Conservation (phyloP, 2,797 vertebrate species). For the Cyclura pinguis region DNA sequence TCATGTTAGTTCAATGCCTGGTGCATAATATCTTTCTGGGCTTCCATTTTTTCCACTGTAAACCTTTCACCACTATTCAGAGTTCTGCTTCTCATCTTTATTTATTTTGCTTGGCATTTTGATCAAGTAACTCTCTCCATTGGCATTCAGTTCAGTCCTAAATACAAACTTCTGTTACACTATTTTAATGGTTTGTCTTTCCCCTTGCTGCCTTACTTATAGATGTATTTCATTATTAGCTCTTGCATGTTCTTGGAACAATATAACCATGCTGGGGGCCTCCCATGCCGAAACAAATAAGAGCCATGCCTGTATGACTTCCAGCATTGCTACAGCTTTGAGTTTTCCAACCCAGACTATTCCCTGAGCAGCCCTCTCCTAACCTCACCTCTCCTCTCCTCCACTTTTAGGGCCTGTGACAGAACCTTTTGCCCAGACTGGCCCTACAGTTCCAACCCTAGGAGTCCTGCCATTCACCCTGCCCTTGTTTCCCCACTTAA, state of each 20-base stretch:
- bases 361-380: not conserved
- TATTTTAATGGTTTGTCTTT: not conserved
- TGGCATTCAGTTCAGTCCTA: not conserved
- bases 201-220: not conserved
- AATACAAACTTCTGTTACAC: not conserved
- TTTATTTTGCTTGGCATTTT: slow-evolving; percentile 26
- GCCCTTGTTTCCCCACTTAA: too few relatives aligned
- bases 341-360: not conserved
- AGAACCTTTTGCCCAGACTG: too few relatives aligned
- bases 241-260: not conserved
- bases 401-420: not conserved
- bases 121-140: not conserved
- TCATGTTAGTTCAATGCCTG: not conserved
- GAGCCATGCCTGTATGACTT: not conserved
- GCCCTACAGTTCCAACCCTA: too few relatives aligned
- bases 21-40: not conserved
- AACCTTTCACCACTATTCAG: not conserved
- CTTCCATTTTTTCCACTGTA: not conserved
- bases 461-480: too few relatives aligned
- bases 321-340: not conserved
- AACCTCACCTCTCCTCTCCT: not conserved
- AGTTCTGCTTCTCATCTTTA: slow-evolving; percentile 17
- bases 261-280: not conserved
- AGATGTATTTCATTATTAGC: not conserved
- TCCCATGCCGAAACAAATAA: not conserved